Evolutionary conservation across 2,113 vertebrate genomes (phyloP).

Genomic region (Cyprinodon brontotheroides): DNA sequence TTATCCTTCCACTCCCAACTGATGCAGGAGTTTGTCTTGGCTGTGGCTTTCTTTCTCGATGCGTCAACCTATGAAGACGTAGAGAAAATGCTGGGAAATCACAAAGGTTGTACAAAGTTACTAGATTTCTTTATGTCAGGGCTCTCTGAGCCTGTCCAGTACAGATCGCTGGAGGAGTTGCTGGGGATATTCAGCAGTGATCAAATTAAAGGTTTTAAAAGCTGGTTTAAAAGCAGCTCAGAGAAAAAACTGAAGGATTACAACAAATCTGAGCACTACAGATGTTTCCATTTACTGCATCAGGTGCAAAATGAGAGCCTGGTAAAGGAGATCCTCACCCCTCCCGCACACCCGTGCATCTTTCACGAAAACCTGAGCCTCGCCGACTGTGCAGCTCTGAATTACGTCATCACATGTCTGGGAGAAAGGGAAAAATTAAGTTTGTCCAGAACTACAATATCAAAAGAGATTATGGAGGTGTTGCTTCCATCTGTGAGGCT

Average conservation of each 20-base stretch:
- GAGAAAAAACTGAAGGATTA: slow-evolving; percentile 20
- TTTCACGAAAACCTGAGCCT: slow-evolving; percentile 49
- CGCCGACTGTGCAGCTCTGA: slow-evolving; percentile 69
- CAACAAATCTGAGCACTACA: slow-evolving; percentile 35
- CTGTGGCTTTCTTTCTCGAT: slow-evolving; percentile 67
- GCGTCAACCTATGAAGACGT: slow-evolving; percentile 3
- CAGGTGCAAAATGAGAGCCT: slow-evolving; percentile 69
- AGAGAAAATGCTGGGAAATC: slow-evolving; percentile 42
- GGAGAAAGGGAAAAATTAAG: slow-evolving; percentile 59
- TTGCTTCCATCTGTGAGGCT: slow-evolving; percentile 59
- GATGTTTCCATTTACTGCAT: slow-evolving; percentile 65
- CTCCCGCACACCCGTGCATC: slow-evolving; percentile 20
- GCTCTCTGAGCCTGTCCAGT: slow-evolving; percentile 64
- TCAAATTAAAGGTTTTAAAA: slow-evolving; percentile 46
- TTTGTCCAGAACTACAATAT: slow-evolving; percentile 49
- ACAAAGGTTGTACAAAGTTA: slow-evolving; percentile 34
- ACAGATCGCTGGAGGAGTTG: slow-evolving; percentile 50
- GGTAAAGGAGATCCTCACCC: slow-evolving; percentile 54
- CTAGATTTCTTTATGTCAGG: slow-evolving; percentile 72
- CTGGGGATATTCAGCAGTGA: slow-evolving; percentile 48
- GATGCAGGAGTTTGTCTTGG: slow-evolving; percentile 76
- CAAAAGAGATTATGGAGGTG: slow-evolving; percentile 36
- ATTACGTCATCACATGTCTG: slow-evolving; percentile 58
- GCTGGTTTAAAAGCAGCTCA: slow-evolving; percentile 55
- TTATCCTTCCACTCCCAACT: slow-evolving; percentile 71